Evolutionary conservation across 2,888 invertebrate species (phyloP).

Genomic region (Dusona sp.): DNA sequence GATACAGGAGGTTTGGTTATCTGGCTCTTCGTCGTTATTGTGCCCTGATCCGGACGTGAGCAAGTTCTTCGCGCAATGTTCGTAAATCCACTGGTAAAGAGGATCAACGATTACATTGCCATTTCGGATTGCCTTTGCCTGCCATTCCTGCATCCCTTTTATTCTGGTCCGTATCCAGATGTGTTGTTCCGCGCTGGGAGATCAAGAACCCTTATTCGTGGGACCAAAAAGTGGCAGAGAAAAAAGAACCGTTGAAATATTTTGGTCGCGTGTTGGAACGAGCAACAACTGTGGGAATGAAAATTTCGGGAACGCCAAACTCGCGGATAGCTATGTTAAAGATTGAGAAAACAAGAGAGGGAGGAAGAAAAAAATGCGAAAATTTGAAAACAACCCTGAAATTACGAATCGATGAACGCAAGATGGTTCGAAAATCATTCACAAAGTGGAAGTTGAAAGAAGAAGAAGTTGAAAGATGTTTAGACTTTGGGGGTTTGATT

Average conservation of each 20-base stretch:
- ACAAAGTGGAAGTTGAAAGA: conserved; percentile 7
- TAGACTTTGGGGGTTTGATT: neutral
- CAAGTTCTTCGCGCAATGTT: conserved; percentile 78
- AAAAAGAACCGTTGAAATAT: neutral
- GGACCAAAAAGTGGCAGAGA: neutral
- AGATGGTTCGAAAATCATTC: conserved; percentile 36
- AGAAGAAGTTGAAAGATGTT: neutral
- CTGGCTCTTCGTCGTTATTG: conserved; percentile 63
- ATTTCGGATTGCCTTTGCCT: conserved; percentile 11
- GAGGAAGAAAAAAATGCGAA: conserved; percentile 2
- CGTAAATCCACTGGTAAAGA: conserved; percentile 69
- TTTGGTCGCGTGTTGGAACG: conserved; percentile 54
- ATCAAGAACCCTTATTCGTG: conserved; percentile 1
- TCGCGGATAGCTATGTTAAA: conserved; percentile 25
- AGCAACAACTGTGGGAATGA: conserved; percentile 56
- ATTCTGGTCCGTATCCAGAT: conserved; percentile 8
- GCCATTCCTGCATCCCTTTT: neutral
- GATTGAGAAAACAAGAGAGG: conserved; percentile 9
- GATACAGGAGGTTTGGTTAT: neutral
- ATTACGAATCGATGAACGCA: conserved; percentile 24
- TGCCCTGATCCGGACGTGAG: conserved; percentile 73
- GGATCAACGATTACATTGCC: conserved; percentile 3
- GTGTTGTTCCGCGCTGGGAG: neutral
- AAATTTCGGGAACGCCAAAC: conserved; percentile 54
- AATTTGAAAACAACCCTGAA: conserved; percentile 2